Evolutionary conservation across 2,113 vertebrate species (phyloP), one percentile per base, ranked within the genome.

Genomic region (Percopsis transmontana): DNA sequence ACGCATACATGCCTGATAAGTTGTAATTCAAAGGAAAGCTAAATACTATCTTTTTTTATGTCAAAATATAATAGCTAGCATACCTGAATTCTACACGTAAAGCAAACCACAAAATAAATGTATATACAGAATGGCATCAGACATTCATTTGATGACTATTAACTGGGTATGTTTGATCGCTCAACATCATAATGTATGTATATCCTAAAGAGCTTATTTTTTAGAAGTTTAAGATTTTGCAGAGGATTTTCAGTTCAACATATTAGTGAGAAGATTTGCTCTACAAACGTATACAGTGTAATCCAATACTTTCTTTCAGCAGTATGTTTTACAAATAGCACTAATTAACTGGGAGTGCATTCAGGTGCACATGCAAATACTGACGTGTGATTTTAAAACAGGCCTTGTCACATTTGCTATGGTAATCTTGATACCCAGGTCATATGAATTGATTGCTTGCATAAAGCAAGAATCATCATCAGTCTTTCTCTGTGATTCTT

Each of bases 381-480:
- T 60, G 33, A 76, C 62, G 60, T 79, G 67, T 67, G 64, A 75
- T 81, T 76, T 74, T 47, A 81, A 81, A 80, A 75, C 69, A 72
- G 74, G 74, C 85, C 75, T 77, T 72, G 74, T 82, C 82, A 79
- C 77, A 66, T 62, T 83, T 76, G 70, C 77, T 80, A 80, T 84
- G 79, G 47, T 77, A 74, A 77, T 74, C 74, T 61, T 83, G 70
- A 78, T 54, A 58, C 81, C 76, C 80, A 86, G 70, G 77, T 75
- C 70, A 83, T 81, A 70, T 61, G 77, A 82, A 85, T 76, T 85
- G 71, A 80, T 85, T 75, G 71, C 82, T 82, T 87, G 77, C 77
- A 82, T 68, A 18, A 76, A 74, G 80, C 85, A 88, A 74, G 76
- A 73, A 78, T 88, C 81, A 59, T 87, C 80, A 86, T 86, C 85